Base-by-base conservation (phyloP, 1,140 invertebrate genomes). In the Acyrthosiphon pisum region DNA sequence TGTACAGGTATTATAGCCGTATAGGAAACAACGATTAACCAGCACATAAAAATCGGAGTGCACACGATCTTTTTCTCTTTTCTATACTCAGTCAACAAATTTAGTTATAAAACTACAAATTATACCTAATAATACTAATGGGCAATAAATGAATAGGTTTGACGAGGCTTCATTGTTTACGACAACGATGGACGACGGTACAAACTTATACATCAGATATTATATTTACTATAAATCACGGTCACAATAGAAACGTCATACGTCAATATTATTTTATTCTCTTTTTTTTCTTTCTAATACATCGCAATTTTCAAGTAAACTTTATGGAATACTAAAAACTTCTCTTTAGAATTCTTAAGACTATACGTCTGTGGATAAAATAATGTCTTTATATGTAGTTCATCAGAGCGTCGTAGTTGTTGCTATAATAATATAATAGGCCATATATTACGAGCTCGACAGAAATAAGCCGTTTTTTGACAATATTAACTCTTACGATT, bases 81-180 rank as follows among this genome's bases (percentile, higher is more conserved):
- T 76, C n/a, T 76, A 60, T 60, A 76, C 30, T n/a, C 60, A 2
- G 30, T n/a, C 14, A 76, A 76, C 60, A 76, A 76, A 76, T 76
- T 76, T 76, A 76, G 60, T 76, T 76, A 76, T 76, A 76, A 76
- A 76, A 76, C 30, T 76, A 76, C 60, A 76, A 76, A 76, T 76
- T 30, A 76, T 76, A 76, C 60, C 60, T 76, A 76, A 76, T 76
- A 76, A 76, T 76, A 76, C 60, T 76, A 76, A 76, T 76, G 30
- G 60, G 60, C 14, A 76, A 76, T 76, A 76, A 76, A 35, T n/a
- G 60, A 76, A 76, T 76, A 14, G 60, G 60, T 76, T 76, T 76
- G 60, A 18, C n/a, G 60, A 76, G n/a, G 60, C 30, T 76, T 76
- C n/a, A 76, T 76, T 76, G 60, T 76, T 76, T 76, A 76, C 60